Percentiles rank a stretch among this genome's conserved stretches.
phyloP scores from a whole-genome alignment of 1,140 invertebrate genomes.

The Chelonus insularis region DNA sequence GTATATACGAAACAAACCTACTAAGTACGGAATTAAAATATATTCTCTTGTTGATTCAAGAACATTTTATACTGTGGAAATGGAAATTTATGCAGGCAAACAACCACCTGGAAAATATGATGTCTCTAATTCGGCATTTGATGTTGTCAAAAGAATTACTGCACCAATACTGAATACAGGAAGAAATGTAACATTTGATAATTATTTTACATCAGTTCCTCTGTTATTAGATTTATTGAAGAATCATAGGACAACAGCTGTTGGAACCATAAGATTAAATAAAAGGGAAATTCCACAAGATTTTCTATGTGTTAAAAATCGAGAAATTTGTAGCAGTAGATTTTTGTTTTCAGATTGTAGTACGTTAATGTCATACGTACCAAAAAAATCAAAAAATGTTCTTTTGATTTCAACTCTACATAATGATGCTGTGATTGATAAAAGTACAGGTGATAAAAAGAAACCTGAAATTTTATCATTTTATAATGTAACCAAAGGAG shows the following conservation, averaged over 20 bases:
- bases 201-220: constrained; percentile 48
- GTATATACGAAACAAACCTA: constrained; percentile 52
- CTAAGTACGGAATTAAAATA: constrained; percentile 54
- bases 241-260: constrained; percentile 42
- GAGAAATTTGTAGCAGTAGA: constrained; percentile 20
- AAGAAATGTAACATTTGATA: constrained; percentile 49
- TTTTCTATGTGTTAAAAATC: constrained; percentile 36
- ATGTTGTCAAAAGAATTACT: constrained; percentile 40
- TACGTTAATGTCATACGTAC: constrained; percentile 47
- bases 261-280: constrained; percentile 49
- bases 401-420: constrained; percentile 44
- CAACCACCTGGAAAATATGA: constrained; percentile 37
- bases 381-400: constrained; percentile 44
- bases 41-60: constrained; percentile 52
- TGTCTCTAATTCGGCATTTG: constrained; percentile 29
- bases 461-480: constrained; percentile 43
- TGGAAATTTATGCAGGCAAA: constrained; percentile 57
- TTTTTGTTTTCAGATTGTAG: constrained; percentile 40
- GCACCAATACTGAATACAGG: constrained; percentile 35
- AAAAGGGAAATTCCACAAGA: constrained; percentile 47
- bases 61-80: constrained; percentile 58
- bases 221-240: constrained; percentile 41
- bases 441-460: constrained; percentile 28
- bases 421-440: constrained; percentile 41
- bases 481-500: constrained; percentile 34